Evolutionary conservation across 2,888 invertebrate species (phyloP).

Genomic region (Formica aserva): DNA sequence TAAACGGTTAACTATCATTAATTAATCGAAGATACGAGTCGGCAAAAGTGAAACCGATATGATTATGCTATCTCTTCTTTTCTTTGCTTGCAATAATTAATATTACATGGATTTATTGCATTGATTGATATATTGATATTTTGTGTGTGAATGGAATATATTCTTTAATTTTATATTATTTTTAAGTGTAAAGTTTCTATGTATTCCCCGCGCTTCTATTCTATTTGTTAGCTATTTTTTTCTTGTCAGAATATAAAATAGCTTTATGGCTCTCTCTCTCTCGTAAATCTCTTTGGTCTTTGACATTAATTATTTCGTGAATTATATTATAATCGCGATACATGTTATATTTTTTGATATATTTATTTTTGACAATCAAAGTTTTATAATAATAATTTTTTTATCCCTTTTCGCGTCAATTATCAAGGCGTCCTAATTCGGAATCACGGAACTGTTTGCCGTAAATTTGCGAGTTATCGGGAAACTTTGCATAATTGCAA

Average conservation of each 20-base stretch:
- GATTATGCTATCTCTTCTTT: background rate
- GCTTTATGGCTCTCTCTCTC: background rate
- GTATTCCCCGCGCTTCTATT: background rate
- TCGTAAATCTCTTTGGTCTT: constrained; percentile 10
- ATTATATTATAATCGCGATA: constrained; percentile 14
- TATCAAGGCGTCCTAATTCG: background rate
- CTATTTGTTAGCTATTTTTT: background rate
- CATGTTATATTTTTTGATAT: constrained; percentile 10
- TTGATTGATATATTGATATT: background rate
- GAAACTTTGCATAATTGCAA: constrained; percentile 19
- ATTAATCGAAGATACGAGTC: background rate
- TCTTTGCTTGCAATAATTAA: background rate
- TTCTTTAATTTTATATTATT: constrained; percentile 1
- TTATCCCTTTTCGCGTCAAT: background rate
- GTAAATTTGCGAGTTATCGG: background rate
- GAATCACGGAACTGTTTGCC: background rate
- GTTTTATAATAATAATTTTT: background rate
- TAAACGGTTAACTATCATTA: background rate
- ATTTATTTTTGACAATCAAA: background rate
- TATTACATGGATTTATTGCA: background rate
- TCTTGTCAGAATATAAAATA: constrained; percentile 12
- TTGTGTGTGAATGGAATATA: background rate
- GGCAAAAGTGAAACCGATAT: background rate
- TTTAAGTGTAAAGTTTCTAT: constrained; percentile 17
- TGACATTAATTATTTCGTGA: constrained; percentile 14